phyloP scores from a whole-genome alignment of 2,797 vertebrate genomes.

The Halcyon smyrnensis region DNA sequence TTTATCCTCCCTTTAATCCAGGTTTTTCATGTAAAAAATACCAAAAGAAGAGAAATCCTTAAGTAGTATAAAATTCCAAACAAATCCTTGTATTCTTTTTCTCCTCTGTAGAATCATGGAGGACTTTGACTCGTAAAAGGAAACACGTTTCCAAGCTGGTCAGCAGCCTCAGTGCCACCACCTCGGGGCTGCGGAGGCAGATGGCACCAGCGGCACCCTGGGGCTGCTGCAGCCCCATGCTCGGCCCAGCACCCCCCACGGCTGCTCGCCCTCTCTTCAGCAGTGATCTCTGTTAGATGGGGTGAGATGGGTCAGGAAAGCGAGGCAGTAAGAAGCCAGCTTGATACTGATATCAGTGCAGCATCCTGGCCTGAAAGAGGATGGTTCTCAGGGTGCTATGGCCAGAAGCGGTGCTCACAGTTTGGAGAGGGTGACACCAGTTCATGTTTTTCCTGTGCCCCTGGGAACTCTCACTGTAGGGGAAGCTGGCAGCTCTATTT shows the following conservation, averaged over 20 bases:
- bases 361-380: not conserved
- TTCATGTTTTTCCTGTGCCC: not conserved
- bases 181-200: not conserved
- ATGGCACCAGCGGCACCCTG: not conserved
- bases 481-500: conserved; percentile 5
- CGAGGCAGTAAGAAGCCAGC: not conserved
- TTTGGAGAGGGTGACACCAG: not conserved
- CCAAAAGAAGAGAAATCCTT: not conserved
- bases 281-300: not conserved
- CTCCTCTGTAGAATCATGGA: too few relatives aligned
- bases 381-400: not conserved
- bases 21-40: not conserved
- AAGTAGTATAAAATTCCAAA: not conserved
- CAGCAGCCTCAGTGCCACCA: not conserved
- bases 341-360: not conserved
- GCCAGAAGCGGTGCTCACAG: not conserved
- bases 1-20: not conserved
- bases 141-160: not conserved
- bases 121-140: too few relatives aligned
- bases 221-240: not conserved
- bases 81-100: not conserved
- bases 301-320: not conserved
- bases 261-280: not conserved
- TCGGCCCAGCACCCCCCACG: fast-evolving
- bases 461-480: not conserved